phyloP scores from a whole-genome alignment of 2,888 invertebrate species.

The Megaustenia siamemsis region DNA sequence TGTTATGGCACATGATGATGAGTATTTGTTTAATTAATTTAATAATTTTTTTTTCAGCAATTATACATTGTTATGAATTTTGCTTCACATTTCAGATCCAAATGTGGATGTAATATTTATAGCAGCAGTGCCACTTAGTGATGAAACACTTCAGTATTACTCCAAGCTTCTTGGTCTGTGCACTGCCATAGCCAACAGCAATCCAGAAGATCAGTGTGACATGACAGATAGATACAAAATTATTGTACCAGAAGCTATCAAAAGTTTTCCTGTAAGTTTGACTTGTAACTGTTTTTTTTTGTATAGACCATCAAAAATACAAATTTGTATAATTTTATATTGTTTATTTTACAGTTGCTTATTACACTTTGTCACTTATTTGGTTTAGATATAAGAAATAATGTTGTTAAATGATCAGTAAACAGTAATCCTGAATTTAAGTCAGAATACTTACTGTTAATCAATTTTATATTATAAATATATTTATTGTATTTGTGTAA shows the following conservation, averaged over 20 bases:
- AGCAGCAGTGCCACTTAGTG: slow-evolving; percentile 78
- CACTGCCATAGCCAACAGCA: slow-evolving; percentile 76
- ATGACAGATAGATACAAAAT: slow-evolving; percentile 77
- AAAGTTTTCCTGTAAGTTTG: slow-evolving; percentile 79
- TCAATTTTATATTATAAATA: no score
- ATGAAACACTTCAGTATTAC: slow-evolving; percentile 80
- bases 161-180: slow-evolving; percentile 78
- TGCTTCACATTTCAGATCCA: slow-evolving; percentile 76
- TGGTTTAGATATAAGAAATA: no score
- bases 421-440: no score
- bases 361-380: no score
- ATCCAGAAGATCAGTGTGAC: slow-evolving; percentile 76
- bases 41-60: no score
- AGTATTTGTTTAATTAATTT: no score
- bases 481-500: no score
- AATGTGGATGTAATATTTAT: slow-evolving; percentile 80
- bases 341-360: not conserved
- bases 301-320: not conserved
- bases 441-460: no score
- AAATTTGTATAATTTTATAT: not conserved
- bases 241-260: slow-evolving; percentile 79
- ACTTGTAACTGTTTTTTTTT: not conserved
- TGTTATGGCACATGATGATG: no score
- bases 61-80: no score
- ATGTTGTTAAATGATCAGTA: no score